phyloP scores from a whole-genome alignment of 2,113 vertebrate genomes.

The Machaerirhynchus nigripectus region DNA sequence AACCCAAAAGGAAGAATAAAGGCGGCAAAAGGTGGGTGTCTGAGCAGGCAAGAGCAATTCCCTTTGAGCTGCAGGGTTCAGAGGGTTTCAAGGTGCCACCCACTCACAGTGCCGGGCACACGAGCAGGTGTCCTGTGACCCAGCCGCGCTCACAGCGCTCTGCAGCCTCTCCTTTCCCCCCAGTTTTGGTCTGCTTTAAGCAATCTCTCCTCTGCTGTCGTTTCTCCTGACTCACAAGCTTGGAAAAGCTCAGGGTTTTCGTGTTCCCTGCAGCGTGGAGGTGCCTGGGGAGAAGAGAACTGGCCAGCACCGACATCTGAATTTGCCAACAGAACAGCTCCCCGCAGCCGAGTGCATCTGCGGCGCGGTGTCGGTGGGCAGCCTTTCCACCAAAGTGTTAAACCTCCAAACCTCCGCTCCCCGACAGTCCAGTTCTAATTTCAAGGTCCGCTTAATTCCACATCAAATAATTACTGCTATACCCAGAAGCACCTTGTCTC shows the following conservation, averaged over 20 bases:
- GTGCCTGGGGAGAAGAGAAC: neutral
- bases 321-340: neutral
- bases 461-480: constrained; percentile 93
- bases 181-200: neutral
- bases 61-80: neutral
- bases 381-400: constrained; percentile 71
- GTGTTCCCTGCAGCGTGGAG: neutral
- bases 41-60: neutral
- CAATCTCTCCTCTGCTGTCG: neutral
- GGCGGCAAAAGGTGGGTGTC: neutral
- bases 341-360: neutral
- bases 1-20: neutral
- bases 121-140: rapidly evolving
- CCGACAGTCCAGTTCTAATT: constrained; percentile 93
- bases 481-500: constrained; percentile 91
- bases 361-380: neutral
- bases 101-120: rapidly evolving
- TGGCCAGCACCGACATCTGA: constrained; percentile 52
- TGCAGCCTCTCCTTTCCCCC: neutral
- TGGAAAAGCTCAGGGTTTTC: neutral
- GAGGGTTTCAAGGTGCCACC: neutral
- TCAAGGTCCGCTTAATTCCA: constrained; percentile 98
- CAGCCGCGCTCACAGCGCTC: rapidly evolving
- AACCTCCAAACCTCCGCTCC: constrained; percentile 71
- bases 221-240: neutral